A percentile compares a stretch with the other conserved stretches of the same genome.
Conservation (phyloP, 2,797 vertebrate species). For the Typhlichthys subterraneus region DNA sequence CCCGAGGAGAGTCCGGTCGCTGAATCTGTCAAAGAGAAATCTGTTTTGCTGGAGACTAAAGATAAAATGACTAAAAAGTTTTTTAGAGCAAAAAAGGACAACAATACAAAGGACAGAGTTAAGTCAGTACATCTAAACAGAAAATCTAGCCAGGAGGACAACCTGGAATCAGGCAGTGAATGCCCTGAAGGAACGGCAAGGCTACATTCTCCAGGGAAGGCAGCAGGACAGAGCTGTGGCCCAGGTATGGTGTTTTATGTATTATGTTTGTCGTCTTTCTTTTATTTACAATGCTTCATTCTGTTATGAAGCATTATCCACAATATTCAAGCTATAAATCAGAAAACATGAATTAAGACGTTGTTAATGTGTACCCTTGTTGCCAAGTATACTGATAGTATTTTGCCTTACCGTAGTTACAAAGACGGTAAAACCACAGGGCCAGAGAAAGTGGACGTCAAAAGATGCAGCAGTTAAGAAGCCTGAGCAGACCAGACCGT, state of each 20-base stretch:
- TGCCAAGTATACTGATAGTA: too few relatives aligned
- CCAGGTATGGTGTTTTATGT: conserved; percentile 35
- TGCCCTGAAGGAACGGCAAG: background rate
- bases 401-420: conserved; percentile 2
- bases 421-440: conserved; percentile 18
- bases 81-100: conserved; percentile 16
- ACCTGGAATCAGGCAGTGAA: conserved; percentile 2
- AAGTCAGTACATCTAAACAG: conserved; percentile 24
- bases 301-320: too few relatives aligned
- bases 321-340: too few relatives aligned
- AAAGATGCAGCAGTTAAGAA: conserved; percentile 9
- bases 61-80: conserved; percentile 16
- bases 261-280: too few relatives aligned
- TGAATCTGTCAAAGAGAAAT: conserved; percentile 15
- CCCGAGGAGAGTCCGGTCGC: background rate
- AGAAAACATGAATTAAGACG: too few relatives aligned
- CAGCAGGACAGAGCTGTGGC: background rate
- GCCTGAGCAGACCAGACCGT: conserved; percentile 7
- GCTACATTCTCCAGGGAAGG: background rate
- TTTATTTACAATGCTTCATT: too few relatives aligned
- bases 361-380: too few relatives aligned
- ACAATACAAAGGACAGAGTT: conserved; percentile 22
- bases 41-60: conserved; percentile 10
- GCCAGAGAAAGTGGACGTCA: background rate
- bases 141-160: conserved; percentile 17